phyloP scores from a whole-genome alignment of 2,797 vertebrate species.

The Ataeniobius toweri region DNA sequence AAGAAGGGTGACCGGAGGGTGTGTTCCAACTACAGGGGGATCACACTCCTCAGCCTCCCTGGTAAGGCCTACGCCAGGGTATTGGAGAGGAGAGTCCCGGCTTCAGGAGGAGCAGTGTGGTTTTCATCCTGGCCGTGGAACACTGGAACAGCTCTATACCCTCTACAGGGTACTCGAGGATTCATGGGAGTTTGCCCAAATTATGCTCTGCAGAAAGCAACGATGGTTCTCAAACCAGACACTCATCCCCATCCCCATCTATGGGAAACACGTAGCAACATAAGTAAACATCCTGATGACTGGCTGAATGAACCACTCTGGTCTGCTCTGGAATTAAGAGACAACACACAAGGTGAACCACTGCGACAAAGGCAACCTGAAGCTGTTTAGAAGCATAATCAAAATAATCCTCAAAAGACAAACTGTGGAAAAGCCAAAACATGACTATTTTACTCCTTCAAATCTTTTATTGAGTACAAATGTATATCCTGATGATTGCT shows the following conservation, averaged over 20 bases:
- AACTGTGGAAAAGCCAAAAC: constrained; percentile 3
- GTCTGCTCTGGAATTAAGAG: constrained; percentile 18
- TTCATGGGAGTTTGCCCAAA: too few relatives aligned
- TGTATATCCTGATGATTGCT: constrained; percentile 45
- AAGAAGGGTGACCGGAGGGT: too few relatives aligned
- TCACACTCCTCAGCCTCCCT: too few relatives aligned
- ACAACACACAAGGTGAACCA: constrained; percentile 8
- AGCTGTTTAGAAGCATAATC: not conserved
- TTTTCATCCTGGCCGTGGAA: too few relatives aligned
- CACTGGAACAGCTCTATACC: too few relatives aligned
- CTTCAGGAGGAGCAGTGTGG: too few relatives aligned
- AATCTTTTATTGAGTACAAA: constrained; percentile 18
- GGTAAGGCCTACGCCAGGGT: too few relatives aligned
- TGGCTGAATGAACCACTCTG: constrained; percentile 41
- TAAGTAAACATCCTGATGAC: constrained; percentile 68
- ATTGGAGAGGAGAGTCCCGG: too few relatives aligned
- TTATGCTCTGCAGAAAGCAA: not conserved
- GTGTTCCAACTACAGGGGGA: too few relatives aligned
- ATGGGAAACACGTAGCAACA: not conserved
- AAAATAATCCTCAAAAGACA: not conserved
- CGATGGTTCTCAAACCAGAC: not conserved
- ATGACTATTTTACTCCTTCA: constrained; percentile 11
- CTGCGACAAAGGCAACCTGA: constrained; percentile 18
- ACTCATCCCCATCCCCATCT: not conserved
- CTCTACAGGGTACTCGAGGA: too few relatives aligned